Conservation (phyloP, 2,888 invertebrate genomes). For the Carcina quercana region DNA sequence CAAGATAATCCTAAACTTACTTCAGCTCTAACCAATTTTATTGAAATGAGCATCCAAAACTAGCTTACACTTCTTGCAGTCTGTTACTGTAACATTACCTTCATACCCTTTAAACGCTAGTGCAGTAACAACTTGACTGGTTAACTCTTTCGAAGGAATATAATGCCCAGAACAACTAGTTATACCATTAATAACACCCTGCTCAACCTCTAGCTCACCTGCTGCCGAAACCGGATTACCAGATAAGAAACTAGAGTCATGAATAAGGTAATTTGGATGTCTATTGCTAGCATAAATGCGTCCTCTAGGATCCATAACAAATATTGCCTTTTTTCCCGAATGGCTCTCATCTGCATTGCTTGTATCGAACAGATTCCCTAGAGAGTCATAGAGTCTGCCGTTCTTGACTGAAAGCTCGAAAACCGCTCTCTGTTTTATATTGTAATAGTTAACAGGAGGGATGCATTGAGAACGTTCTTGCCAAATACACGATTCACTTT, state of each 20-base stretch:
- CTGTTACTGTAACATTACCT: neutral
- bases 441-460: neutral
- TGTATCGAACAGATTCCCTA: neutral
- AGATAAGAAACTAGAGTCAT: conserved; percentile 4
- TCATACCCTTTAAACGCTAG: neutral
- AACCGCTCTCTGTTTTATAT: neutral
- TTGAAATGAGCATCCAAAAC: too few relatives aligned
- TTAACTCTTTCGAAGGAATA: neutral
- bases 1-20: too few relatives aligned
- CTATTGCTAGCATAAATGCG: conserved; percentile 3
- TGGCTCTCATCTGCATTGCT: neutral
- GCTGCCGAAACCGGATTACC: conserved; percentile 2
- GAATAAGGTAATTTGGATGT: conserved; percentile 2
- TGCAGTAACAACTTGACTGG: conserved; percentile 1
- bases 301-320: conserved; percentile 6
- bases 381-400: neutral
- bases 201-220: neutral
- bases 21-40: too few relatives aligned
- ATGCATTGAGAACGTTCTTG: neutral
- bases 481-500: neutral
- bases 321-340: conserved; percentile 2
- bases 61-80: too few relatives aligned
- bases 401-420: neutral
- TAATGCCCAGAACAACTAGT: conserved; percentile 5
- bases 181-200: conserved; percentile 1